Evolutionary conservation across 2,113 vertebrate genomes (phyloP), one percentile per base, ranked within the genome.

Genomic region (Opisthocomus hoazin): DNA sequence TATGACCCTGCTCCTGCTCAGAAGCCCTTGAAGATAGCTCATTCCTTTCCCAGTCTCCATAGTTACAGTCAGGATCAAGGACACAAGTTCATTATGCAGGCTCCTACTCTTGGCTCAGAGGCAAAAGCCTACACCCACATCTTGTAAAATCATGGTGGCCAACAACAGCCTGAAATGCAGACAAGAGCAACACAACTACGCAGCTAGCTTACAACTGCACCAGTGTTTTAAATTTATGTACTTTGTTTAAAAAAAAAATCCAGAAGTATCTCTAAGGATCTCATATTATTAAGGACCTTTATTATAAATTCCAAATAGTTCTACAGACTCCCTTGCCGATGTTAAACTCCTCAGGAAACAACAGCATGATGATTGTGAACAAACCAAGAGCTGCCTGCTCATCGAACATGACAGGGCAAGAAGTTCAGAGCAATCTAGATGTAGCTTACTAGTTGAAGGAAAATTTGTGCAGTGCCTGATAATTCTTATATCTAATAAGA

Each of bases 1-100:
- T 73, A 53, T 96, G 89, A 96, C 89, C 93, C 91, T 86, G 84
- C 76, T 89, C 53, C 74, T 77, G 71, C 84, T 92, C 94, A 92
- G 65, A 74, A 70, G 76, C 15, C 45, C 29, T 70, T 94, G 65
- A 68, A 89, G 75, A 95, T 21, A 50, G 23, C 19, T 79, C 22
- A 77, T 74, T 74, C 53, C 24, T 70, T 78, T 95, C 86, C 45
- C 53, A 60, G 37, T 68, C 81, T 63, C 57, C 89, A 84, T 24
- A 90, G 93, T 64, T 69, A 93, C 84, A 63, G 46, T 48, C 66
- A 84, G 58, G 58, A 27, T 93, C 78, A 43, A 61, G 8, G 37
- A 70, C n/a, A 48, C 10, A 81, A 96, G 53, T 69, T 76, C 37
- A 8, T 48, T 83, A 61, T 26, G 15, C 8, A 32, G 29, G 12